Base-by-base conservation (phyloP, 2,797 vertebrate species). In the Gymnothorax javanicus region DNA sequence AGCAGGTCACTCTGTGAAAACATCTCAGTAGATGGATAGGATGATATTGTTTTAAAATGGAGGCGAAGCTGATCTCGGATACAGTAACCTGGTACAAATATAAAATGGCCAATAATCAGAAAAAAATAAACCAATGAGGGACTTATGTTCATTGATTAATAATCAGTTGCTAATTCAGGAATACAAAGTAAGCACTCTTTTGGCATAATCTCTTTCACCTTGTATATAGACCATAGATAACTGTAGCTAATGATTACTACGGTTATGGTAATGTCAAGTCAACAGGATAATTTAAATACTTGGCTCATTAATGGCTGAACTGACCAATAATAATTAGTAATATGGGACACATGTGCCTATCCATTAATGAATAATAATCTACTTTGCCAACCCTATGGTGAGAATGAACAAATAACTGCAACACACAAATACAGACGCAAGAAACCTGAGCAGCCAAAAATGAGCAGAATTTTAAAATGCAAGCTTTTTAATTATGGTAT, bases 401-500 rank as follows among this genome's bases (percentile, higher is more conserved):
- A 69, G 60, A 62, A 62, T 62, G 20, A 62, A 20, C 15, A 4
- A 20, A 4, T 15, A 62, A 62, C 12, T 67, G 23, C 62, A 67
- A n/a, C 4, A 62, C 20, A 67, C 5, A 23, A 79, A 20, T 23
- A 56, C 50, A 54, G 75, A 79, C 50, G 15, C 13, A 50, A 15
- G 43, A 43, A 75, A 75, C 71, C 23, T 79, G 50, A 79, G 17
- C 75, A 79, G 4, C 23, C 17, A 77, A 77, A 77, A 77, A 15
- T 20, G 33, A 43, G 43, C 75, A 79, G 7, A 23, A 50, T 2
- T 23, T 54, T 79, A 79, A 79, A 79, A 79, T 79, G 75, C 75
- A 56, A 79, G 75, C 50, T 27, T 77, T 77, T 77, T 77, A 52
- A 79, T 79, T 79, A 79, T 6, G 73, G 52, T 77, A 27, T 52